Conservation (phyloP, 2,888 invertebrate species). For the Eupithecia insigniata region DNA sequence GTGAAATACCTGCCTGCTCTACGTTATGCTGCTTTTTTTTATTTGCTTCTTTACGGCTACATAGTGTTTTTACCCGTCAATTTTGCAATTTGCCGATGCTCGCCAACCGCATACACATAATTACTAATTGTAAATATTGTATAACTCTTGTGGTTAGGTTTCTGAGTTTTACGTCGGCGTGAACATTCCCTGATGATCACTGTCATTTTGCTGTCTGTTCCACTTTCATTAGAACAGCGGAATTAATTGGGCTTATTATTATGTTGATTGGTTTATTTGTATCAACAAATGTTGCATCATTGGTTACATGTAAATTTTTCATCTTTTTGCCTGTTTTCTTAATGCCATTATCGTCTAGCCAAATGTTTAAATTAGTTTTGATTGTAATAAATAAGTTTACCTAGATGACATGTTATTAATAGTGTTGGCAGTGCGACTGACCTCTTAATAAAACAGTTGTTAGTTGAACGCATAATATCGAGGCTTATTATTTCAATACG, state of each 20-base stretch:
- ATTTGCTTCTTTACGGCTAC: slow-evolving; percentile 4
- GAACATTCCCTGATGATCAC: slow-evolving; percentile 58
- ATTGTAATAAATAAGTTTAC: background rate
- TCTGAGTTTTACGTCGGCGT: slow-evolving; percentile 59
- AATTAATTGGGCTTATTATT: slow-evolving; percentile 61
- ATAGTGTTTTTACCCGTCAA: slow-evolving; percentile 49
- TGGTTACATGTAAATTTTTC: slow-evolving; percentile 14
- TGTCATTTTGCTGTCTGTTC: slow-evolving; percentile 56
- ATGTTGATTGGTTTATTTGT: slow-evolving; percentile 57
- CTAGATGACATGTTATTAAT: background rate
- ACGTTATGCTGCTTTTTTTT: slow-evolving; percentile 7
- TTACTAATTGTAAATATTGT: slow-evolving; percentile 69
- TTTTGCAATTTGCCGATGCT: slow-evolving; percentile 59
- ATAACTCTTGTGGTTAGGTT: slow-evolving; percentile 62
- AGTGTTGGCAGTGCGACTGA: background rate
- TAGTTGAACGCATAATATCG: background rate
- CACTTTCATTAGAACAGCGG: slow-evolving; percentile 60
- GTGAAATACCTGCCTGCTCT: background rate
- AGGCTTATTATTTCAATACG: slow-evolving; percentile 35
- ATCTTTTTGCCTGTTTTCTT: no score
- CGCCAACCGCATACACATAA: slow-evolving; percentile 62
- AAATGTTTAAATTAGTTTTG: background rate
- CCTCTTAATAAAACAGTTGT: background rate
- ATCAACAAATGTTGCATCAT: slow-evolving; percentile 39
- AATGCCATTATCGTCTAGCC: background rate